phyloP scores from a whole-genome alignment of 1,140 invertebrate genomes.

The Gonioctena quinquepunctata region DNA sequence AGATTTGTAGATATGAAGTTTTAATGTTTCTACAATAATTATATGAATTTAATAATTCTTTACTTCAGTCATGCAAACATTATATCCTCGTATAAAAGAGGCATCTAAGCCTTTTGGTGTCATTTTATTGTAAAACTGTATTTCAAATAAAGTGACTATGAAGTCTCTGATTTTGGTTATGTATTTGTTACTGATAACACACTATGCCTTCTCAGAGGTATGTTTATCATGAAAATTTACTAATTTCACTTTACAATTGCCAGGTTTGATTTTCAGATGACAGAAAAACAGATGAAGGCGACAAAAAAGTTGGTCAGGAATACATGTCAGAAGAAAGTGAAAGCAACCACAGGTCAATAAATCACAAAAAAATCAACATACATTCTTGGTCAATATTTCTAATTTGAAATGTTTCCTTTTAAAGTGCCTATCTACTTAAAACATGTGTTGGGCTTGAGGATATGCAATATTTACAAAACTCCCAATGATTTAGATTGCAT shows the following conservation, averaged over 20 bases:
- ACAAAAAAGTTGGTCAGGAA: conserved; percentile 47
- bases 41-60: neutral
- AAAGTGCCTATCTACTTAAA: too few species aligned
- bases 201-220: conserved; percentile 4
- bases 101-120: neutral
- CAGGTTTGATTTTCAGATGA: conserved; percentile 46
- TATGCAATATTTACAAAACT: too few species aligned
- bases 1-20: neutral
- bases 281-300: conserved; percentile 48
- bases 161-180: neutral
- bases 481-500: too few species aligned
- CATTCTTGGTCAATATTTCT: too few species aligned
- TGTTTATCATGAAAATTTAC: neutral
- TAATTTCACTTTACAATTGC: too few species aligned
- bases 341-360: conserved; percentile 51
- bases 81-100: neutral
- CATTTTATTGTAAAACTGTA: neutral
- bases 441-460: too few species aligned
- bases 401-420: too few species aligned
- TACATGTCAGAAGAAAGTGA: conserved; percentile 50
- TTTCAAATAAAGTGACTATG: neutral
- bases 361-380: too few species aligned
- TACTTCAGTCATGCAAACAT: neutral
- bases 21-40: neutral
- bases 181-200: neutral